Conservation (phyloP, 2,888 invertebrate genomes). For the Eupithecia centaureata region DNA sequence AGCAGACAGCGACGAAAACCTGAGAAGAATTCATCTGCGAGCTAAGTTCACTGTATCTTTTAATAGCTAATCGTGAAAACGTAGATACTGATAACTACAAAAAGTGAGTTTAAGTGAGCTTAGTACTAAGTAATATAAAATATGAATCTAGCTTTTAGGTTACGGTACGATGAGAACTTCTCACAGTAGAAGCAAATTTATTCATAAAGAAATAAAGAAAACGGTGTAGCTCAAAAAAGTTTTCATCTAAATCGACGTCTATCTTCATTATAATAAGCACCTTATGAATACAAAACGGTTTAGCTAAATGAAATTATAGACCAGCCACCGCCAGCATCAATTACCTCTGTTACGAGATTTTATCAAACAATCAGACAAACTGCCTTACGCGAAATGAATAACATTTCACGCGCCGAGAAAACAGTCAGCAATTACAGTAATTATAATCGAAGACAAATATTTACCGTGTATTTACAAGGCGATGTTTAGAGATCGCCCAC, state of each 20-base stretch:
- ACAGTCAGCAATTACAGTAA: slow-evolving; percentile 64
- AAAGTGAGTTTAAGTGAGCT: not conserved
- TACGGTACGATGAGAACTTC: no score
- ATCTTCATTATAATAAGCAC: slow-evolving; percentile 5
- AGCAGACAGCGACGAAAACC: not conserved
- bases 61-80: not conserved
- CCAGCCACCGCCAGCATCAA: slow-evolving; percentile 11
- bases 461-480: slow-evolving; percentile 71
- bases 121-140: no score
- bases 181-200: no score
- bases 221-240: no score
- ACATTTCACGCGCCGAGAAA: slow-evolving; percentile 34
- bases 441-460: slow-evolving; percentile 78
- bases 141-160: no score
- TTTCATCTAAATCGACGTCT: not conserved
- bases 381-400: slow-evolving; percentile 31
- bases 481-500: slow-evolving; percentile 75
- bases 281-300: not conserved
- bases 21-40: not conserved
- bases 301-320: slow-evolving; percentile 18
- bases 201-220: no score
- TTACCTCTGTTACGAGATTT: slow-evolving; percentile 25
- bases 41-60: not conserved
- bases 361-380: slow-evolving; percentile 32
- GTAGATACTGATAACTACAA: no score